Evolutionary conservation across 2,888 invertebrate species (phyloP), one percentile per base, ranked within the genome.

Genomic region (Leptarthrus brevirostris): DNA sequence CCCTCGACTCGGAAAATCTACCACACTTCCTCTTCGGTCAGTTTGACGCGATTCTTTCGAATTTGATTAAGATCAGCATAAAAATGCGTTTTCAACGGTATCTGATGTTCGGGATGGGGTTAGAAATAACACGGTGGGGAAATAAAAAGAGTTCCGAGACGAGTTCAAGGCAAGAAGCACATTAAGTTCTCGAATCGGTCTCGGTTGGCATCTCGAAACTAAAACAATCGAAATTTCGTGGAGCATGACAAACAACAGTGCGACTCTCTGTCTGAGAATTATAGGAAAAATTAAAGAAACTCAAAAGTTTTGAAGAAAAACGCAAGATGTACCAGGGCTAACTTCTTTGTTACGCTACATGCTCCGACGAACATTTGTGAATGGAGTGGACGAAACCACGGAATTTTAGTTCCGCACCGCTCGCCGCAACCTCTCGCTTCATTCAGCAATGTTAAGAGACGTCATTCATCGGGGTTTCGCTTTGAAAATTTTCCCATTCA

Each of bases 161-260:
- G 26, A 44, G 44, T 44, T 64, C 64, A 20, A 44, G 64, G 22
- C 14, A 14, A 24, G n/a, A 64, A 12, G 36, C 64, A 14, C 24
- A 5, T 10, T 12, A 1, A 44, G 18, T 20, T 49, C 44, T 24
- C 3, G 44, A 44, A 64, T 64, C 44, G 44, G 64, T 64, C 36
- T 64, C 64, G 64, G 64, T 64, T 64, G 64, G 64, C 64, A 64
- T 64, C 64, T 64, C 22, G 44, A 47, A 64, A 44, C 64, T 44
- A 36, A 64, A 58, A 24, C 64, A 64, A 64, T 44, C 64, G 56
- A 73, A 76, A 76, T 54, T 76, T 71, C 71, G 73, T 72, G 70
- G 72, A 66, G 34, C 16, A 52, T 58, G 34, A 70, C 54, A 73
- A 74, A 36, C 71, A 34, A 44, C 64, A 47, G 74, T 69, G 58